Conservation (phyloP, 2,797 vertebrate genomes). For the Odontamblyopus rebecca region DNA sequence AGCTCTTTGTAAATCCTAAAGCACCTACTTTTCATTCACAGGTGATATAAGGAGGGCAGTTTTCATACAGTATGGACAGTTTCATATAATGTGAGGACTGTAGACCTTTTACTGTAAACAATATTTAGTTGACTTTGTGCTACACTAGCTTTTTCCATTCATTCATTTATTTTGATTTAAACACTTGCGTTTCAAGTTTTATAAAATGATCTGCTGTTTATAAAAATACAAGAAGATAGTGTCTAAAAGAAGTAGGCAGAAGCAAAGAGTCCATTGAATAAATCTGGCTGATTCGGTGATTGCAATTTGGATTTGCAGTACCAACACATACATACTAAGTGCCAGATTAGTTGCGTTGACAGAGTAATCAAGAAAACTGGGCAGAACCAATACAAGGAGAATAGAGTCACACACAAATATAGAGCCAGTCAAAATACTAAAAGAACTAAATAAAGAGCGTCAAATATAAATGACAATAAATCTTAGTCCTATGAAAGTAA, state of each 20-base stretch:
- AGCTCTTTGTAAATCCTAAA: conserved; percentile 10
- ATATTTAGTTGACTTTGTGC: background rate
- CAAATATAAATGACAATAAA: background rate
- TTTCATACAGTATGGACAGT: background rate
- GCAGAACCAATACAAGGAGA: background rate
- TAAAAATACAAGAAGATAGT: background rate
- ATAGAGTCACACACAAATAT: background rate
- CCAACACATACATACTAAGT: background rate
- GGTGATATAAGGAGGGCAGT: background rate
- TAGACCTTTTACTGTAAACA: background rate
- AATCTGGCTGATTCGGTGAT: background rate
- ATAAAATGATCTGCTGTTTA: background rate
- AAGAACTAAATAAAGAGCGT: background rate
- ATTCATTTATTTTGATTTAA: background rate
- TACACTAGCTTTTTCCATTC: background rate
- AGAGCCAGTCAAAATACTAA: background rate
- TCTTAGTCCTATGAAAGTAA: background rate
- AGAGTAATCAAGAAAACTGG: background rate
- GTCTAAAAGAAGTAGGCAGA: background rate
- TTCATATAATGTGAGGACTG: background rate
- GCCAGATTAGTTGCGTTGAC: background rate
- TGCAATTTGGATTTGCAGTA: background rate
- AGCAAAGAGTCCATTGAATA: background rate
- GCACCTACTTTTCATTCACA: background rate
- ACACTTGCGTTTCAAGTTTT: too few relatives aligned